Percentiles rank a stretch among this genome's conserved stretches.
These are phyloP conservation scores for Excalfactoria chinensis DNA, from an alignment of 2,113 vertebrate species.

Conservation along the genomic window DNA sequence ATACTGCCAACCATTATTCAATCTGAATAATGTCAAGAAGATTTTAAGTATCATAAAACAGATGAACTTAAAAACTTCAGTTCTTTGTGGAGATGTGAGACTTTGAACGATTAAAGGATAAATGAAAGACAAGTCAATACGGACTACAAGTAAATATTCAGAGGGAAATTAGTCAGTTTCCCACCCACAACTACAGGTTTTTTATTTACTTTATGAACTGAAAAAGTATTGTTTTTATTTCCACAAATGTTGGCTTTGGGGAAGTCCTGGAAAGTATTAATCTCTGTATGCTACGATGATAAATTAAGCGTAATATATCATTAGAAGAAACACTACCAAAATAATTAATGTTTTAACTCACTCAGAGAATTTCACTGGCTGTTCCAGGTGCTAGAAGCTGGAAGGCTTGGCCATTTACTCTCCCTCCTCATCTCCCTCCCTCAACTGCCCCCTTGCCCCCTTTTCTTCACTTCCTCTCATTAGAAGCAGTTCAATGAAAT, in stretches of 20 bases:
- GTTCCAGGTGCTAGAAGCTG: not conserved
- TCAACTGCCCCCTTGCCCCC: not conserved
- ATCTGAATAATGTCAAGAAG: not conserved
- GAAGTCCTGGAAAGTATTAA: not conserved
- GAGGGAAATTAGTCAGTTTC: not conserved
- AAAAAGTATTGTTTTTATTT: not conserved
- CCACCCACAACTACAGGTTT: not conserved
- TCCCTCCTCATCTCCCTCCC: not conserved
- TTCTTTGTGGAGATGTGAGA: not conserved
- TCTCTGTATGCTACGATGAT: slow-evolving; percentile 17
- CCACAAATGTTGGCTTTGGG: not conserved
- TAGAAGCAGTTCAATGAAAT: not conserved
- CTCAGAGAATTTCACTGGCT: slow-evolving; percentile 46
- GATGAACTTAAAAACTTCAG: not conserved
- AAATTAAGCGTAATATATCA: slow-evolving; percentile 46
- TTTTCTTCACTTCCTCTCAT: not conserved
- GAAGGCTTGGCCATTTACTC: not conserved
- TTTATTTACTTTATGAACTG: not conserved
- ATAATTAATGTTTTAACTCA: slow-evolving; percentile 76
- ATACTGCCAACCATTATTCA: slow-evolving; percentile 20
- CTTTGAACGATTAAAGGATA: not conserved
- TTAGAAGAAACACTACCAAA: slow-evolving; percentile 58
- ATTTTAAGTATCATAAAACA: slow-evolving; percentile 25
- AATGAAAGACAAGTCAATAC: not conserved
- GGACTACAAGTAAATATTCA: not conserved